Evolutionary conservation across 2,113 vertebrate species (phyloP), one percentile per base, ranked within the genome.

Genomic region (Orycteropus afer): DNA sequence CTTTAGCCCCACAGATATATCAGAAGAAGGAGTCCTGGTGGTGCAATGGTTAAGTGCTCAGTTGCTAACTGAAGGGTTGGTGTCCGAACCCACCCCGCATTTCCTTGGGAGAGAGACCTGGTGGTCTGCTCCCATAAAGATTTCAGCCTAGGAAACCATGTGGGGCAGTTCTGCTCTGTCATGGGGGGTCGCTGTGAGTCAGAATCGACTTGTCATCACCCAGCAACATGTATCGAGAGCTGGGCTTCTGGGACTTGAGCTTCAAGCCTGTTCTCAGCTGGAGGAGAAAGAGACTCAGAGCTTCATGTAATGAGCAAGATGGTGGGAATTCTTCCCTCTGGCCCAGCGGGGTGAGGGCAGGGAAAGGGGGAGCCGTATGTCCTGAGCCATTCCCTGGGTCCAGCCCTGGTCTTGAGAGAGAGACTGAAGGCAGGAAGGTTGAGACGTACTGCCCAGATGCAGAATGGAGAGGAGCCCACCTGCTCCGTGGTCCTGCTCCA

Each of bases 341-440:
- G 9, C 23, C 45, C 40, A 74, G 34, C 13, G 0, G 0, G 27
- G 42, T 0, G 37, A n/a, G 42, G 17, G 1, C 13, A 6, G 25
- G 17, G 32, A 32, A 18, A 45, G 49, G 22, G n/a, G n/a, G 23
- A 8, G 47, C 2, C 17, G 25, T 49, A 34, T 37, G 5, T 49
- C 59, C 40, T 15, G 71, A 83, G 78, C 25, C 47, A 34, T 32
- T 37, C 18, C 27, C 32, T n/a, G 74, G 9, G 8, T 9, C 3
- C 3, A 11, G 9, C 42, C 37, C 76, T 40, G 45, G 10, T 63
- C 12, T 15, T 40, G 55, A 67, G 29, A 40, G 17, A 47, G 53
- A 81, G 65, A 20, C 55, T 8, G 76, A 47, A 55, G 15, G 25
- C 65, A 11, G 4, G 37, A 53, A 80, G 55, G 34, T 40, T 27